These are phyloP conservation scores for Leptothorax acervorum DNA, from an alignment of 2,888 invertebrate genomes.

Conservation along the genomic window DNA sequence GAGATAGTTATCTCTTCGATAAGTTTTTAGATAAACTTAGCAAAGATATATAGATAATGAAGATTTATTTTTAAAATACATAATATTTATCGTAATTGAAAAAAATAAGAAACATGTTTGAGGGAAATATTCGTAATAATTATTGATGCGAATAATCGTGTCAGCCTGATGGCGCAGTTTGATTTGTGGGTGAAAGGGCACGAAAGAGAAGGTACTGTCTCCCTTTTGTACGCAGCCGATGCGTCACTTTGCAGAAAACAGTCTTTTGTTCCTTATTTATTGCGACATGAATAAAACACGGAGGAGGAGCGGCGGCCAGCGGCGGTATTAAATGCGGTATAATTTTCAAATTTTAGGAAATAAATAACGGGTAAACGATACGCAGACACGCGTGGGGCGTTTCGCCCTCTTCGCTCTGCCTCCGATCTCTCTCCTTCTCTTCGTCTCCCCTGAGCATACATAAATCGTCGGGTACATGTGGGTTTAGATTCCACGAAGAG, in stretches of 20 bases:
- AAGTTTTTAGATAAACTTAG: neutral
- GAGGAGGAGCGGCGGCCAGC: slow-evolving; percentile 56
- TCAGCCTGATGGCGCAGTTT: slow-evolving; percentile 20
- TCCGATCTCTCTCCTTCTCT: slow-evolving; percentile 53
- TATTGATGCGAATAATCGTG: neutral
- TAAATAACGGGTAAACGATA: slow-evolving; percentile 85
- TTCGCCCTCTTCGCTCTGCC: slow-evolving; percentile 56
- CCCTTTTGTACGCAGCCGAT: slow-evolving; percentile 41
- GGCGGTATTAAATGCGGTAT: slow-evolving; percentile 83
- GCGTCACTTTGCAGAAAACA: slow-evolving; percentile 77
- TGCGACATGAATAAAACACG: slow-evolving; percentile 85
- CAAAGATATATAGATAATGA: neutral
- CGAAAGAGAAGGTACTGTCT: slow-evolving; percentile 15
- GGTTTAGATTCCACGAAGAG: slow-evolving; percentile 66
- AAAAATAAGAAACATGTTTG: neutral
- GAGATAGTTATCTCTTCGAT: neutral
- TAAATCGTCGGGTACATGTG: slow-evolving; percentile 77
- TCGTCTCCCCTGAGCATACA: slow-evolving; percentile 72
- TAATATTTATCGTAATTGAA: neutral
- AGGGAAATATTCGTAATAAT: slow-evolving; percentile 8
- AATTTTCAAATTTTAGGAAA: slow-evolving; percentile 85
- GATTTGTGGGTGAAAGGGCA: slow-evolving; percentile 44
- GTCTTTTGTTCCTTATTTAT: slow-evolving; percentile 82
- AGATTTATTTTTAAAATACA: neutral
- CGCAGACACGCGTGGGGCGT: slow-evolving; percentile 78